Base-by-base conservation (phyloP, 1,140 invertebrate genomes). In the Aradophagus sp. region DNA sequence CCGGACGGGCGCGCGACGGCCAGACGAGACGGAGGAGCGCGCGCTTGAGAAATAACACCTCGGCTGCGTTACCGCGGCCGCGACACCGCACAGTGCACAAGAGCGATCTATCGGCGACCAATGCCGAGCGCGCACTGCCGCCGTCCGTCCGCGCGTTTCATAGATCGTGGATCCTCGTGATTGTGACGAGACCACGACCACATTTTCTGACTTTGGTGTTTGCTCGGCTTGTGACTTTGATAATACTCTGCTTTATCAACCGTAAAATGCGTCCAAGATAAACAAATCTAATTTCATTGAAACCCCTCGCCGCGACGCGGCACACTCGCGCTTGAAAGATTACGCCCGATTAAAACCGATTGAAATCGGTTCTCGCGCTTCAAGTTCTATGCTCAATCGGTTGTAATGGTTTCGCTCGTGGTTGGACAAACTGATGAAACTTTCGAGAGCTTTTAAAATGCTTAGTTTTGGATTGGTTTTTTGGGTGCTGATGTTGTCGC, bases 71-170 rank as follows among this genome's bases (percentile, higher is more conserved):
- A 58, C 8, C 2, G 19, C 48, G 3, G 27, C 16, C 17, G 38
- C 36, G 15, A 5, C 14, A 13, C 26, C 29, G 20, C 27, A 15
- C 27, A 47, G 47, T 31, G 45, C n/a, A n/a, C n/a, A n/a, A 42
- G 32, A 63, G 27, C 70, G 73, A 68, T 69, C 63, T 74, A 62
- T 70, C 74, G 61, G 61, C 71, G 45, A 69, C 71, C 55, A 71
- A 77, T 72, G 75, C 71, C 75, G 75, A 76, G 47, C 66, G 55
- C 69, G 50, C 65, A 79, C 77, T 79, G 77, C 17, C 34, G 58
- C 15, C 50, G 35, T 34, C 17, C 38, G 67, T 38, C 15, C 39
- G 55, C 39, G 55, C 36, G 50, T 56, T 65, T 56, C 53, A 41
- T 50, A 42, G 56, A 59, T 68, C 47, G 63, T 48, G 56, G 50